Base-by-base conservation (phyloP, 2,888 invertebrate species). In the Nemurella pictetii region DNA sequence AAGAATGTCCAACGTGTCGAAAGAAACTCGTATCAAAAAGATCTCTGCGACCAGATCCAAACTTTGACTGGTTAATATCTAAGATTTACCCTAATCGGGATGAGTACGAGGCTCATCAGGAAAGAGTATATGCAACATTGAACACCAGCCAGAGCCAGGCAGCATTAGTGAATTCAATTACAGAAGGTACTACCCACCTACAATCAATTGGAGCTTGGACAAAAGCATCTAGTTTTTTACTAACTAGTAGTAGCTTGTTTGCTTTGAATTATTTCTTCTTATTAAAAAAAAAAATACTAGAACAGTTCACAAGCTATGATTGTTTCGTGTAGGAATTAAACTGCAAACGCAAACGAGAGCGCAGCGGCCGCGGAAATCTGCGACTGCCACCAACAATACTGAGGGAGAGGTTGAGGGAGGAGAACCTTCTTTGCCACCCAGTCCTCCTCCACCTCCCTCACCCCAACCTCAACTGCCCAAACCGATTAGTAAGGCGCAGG, bases 1-100 rank as follows among this genome's bases (percentile, higher is more conserved):
- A 99, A 90, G 99, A 99, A 91, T 99, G 99, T 89, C 99, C 99
- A 0, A 99, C 99, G 0, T 99, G 99, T 90, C 93, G 99, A 36
- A 99, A 99, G 90, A 99, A 99, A 90, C 92, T 99, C 4, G 98
- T 99, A 0, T 99, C 99, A 0, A 99, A 99, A 89, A 93, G 99
- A 78, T 99, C 98, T 0, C 91, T 99, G 7, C 93, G 99, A 55
- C 97, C 98, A 0, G 99, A 99, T 91, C 99, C 99, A 0, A 99
- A 99, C 90, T 99, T 99, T 89, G 99, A 99, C 91, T 92, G 97
- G 87, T 92, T 99, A 26, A 99, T 99, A 87, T 96, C 98, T 0
- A 99, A 99, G 90, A 99, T 99, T 86, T 98, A 98, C 90, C 99
- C 99, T 0, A 98, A 97, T 88, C 93, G 98, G 85, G 97, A 98